Percentiles rank a stretch among this genome's conserved stretches.
Conservation (phyloP, 2,797 vertebrate genomes). For the Enteromius argenteus region DNA sequence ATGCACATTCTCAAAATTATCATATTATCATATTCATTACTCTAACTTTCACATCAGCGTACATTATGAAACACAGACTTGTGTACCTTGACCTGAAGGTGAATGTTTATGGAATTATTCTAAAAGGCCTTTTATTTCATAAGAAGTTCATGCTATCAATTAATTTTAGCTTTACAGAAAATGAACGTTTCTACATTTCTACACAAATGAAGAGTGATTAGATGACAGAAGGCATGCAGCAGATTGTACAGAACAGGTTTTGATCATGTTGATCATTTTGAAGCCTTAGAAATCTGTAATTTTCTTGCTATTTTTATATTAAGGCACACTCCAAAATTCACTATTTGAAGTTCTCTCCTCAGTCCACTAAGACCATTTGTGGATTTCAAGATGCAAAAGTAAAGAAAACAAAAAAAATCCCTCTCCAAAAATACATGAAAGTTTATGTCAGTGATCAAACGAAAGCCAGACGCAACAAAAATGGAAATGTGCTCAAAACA, state of each 20-base stretch:
- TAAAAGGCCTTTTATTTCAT: not conserved
- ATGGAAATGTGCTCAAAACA: slow-evolving; percentile 44
- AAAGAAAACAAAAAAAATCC: not conserved
- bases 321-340: not conserved
- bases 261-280: not conserved
- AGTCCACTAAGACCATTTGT: not conserved
- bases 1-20: no score
- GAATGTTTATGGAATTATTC: not conserved
- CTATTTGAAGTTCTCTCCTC: not conserved
- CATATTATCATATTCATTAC: no score
- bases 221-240: not conserved
- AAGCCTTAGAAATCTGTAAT: not conserved
- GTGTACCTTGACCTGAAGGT: not conserved
- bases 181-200: not conserved
- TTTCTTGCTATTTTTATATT: not conserved
- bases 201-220: not conserved
- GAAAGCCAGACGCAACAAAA: slow-evolving; percentile 29
- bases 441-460: slow-evolving; percentile 24
- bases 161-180: not conserved
- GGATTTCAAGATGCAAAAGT: not conserved
- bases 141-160: not conserved
- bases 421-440: not conserved
- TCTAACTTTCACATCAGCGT: not conserved
- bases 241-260: not conserved
- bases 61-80: not conserved